Conservation (phyloP, 2,797 vertebrate species). For the Spinus olivaceus region DNA sequence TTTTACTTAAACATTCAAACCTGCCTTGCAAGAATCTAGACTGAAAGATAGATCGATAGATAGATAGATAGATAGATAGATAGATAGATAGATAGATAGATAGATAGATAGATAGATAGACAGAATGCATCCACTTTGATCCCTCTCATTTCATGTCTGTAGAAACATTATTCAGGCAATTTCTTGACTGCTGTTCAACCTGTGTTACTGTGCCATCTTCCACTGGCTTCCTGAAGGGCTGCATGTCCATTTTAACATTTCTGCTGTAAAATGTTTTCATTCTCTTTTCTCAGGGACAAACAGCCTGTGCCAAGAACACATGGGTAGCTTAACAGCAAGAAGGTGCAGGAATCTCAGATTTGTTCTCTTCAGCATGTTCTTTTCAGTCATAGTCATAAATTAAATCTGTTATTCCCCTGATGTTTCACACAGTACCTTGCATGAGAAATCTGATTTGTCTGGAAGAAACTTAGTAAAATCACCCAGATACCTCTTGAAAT, state of each 20-base stretch:
- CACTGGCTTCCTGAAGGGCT: neutral
- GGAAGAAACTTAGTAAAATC: neutral
- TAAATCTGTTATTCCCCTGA: neutral
- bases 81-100: neutral
- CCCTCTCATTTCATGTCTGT: neutral
- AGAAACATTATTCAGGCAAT: neutral
- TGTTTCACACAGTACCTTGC: neutral
- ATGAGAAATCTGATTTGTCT: neutral
- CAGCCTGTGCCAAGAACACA: neutral
- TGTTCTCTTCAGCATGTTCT: neutral
- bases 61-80: too few species aligned
- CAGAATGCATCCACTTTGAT: neutral
- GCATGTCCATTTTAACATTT: neutral
- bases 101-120: neutral
- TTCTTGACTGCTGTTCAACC: neutral
- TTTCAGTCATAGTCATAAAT: neutral
- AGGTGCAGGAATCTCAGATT: neutral
- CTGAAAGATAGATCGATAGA: neutral
- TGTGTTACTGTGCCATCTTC: neutral
- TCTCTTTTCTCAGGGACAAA: conserved; percentile 6
- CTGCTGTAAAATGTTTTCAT: neutral
- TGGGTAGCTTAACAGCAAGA: neutral
- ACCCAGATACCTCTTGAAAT: neutral
- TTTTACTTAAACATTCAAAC: neutral
- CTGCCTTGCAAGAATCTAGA: neutral